phyloP scores from a whole-genome alignment of 1,140 invertebrate genomes.

The Apis mellifera region DNA sequence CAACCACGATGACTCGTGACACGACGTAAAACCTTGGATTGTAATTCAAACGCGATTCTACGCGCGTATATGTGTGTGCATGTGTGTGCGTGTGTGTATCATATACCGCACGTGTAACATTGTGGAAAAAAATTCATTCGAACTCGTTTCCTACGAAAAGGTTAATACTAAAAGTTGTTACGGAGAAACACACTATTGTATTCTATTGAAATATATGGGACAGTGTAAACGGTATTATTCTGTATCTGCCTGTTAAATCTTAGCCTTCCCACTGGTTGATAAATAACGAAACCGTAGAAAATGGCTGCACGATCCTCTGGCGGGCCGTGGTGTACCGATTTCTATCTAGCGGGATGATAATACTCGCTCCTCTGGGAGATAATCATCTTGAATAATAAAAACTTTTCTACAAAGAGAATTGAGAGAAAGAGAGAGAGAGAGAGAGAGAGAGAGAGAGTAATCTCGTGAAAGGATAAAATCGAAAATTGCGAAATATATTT shows the following conservation, averaged over 20 bases:
- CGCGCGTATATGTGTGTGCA: too few species aligned
- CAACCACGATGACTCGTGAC: constrained; percentile 25
- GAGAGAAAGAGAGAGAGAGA: too few species aligned
- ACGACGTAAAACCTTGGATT: background rate
- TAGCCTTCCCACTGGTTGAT: background rate
- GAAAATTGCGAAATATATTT: too few species aligned
- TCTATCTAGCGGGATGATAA: background rate
- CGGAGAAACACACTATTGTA: too few species aligned
- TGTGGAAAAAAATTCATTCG: too few species aligned
- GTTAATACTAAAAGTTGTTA: too few species aligned
- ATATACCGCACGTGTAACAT: too few species aligned
- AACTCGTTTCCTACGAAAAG: too few species aligned
- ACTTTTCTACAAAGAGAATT: too few species aligned
- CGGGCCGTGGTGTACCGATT: background rate
- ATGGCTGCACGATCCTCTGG: background rate
- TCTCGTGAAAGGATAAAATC: background rate
- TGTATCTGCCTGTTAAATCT: background rate
- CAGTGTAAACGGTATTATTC: background rate
- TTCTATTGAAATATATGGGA: too few species aligned
- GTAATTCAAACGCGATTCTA: background rate
- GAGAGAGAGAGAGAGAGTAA: background rate
- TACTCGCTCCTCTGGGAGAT: background rate
- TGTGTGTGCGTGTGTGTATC: too few species aligned
- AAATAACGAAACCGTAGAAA: constrained; percentile 4
- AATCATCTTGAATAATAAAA: background rate